phyloP scores from a whole-genome alignment of 2,113 vertebrate species.

The Neotragus moschatus region DNA sequence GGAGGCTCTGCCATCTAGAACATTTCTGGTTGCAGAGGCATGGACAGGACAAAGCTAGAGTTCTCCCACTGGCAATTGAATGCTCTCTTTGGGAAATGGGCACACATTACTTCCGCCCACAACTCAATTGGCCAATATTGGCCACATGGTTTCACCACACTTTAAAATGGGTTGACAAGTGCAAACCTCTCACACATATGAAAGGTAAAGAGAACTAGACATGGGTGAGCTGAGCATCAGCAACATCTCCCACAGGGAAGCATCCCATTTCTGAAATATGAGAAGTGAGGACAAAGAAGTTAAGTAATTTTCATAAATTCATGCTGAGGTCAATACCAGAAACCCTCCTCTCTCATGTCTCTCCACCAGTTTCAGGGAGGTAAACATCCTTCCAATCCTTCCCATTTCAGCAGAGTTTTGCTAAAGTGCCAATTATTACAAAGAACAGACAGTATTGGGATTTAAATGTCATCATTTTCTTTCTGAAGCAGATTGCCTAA shows the following conservation, averaged over 20 bases:
- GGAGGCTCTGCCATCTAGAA: not conserved
- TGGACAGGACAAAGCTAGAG: not conserved
- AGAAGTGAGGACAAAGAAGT: not conserved
- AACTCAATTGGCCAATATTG: not conserved
- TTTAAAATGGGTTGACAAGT: not conserved
- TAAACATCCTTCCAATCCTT: not conserved
- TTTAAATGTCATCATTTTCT: slow-evolving; percentile 52
- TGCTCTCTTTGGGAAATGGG: not conserved
- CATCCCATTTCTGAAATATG: not conserved
- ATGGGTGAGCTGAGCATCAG: not conserved
- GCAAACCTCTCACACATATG: not conserved
- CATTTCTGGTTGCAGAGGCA: not conserved
- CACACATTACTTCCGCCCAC: not conserved
- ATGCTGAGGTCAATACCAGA: not conserved
- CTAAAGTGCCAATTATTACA: not conserved
- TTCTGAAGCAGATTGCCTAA: slow-evolving; percentile 21
- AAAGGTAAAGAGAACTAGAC: not conserved
- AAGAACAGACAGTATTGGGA: not conserved
- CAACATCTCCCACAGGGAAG: not conserved
- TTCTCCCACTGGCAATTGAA: not conserved
- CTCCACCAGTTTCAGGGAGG: not conserved
- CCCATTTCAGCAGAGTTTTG: not conserved
- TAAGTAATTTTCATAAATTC: not conserved
- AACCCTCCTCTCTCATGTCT: not conserved
- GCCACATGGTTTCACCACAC: no score